Percentiles rank a stretch among this genome's conserved stretches.
phyloP scores from a whole-genome alignment of 2,888 invertebrate species.

The Hesperia comma region DNA sequence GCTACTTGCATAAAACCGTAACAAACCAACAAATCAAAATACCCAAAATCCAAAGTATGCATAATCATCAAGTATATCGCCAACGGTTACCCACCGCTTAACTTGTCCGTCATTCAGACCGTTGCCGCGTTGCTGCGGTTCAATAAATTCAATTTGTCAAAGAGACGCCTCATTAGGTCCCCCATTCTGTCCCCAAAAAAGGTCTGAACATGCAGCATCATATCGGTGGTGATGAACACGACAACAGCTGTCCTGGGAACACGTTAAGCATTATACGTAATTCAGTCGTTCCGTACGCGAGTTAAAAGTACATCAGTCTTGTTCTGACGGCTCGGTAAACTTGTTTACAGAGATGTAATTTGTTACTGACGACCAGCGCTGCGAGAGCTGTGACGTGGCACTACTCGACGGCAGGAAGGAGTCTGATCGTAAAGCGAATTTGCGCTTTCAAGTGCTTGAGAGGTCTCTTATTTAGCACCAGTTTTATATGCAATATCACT shows the following conservation, averaged over 20 bases:
- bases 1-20: no score
- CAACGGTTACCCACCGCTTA: no score
- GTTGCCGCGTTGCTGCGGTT: no score
- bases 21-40: no score
- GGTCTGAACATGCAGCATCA: constrained; percentile 1
- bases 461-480: background rate
- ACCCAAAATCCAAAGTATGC: no score
- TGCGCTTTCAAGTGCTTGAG: background rate
- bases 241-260: constrained; percentile 14
- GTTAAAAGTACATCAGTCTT: constrained; percentile 38
- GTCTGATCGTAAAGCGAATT: background rate
- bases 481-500: no score
- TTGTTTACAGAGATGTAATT: constrained; percentile 37
- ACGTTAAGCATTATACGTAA: constrained; percentile 24
- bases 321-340: constrained; percentile 35
- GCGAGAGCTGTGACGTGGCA: constrained; percentile 23
- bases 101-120: no score
- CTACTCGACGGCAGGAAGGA: background rate
- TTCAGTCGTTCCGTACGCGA: constrained; percentile 31
- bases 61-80: no score
- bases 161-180: background rate
- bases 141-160: no score
- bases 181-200: background rate
- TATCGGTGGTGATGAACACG: background rate
- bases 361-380: constrained; percentile 24